Evolutionary conservation across 2,113 vertebrate species (phyloP), one percentile per base, ranked within the genome.

Genomic region (Australoheros scitulus): DNA sequence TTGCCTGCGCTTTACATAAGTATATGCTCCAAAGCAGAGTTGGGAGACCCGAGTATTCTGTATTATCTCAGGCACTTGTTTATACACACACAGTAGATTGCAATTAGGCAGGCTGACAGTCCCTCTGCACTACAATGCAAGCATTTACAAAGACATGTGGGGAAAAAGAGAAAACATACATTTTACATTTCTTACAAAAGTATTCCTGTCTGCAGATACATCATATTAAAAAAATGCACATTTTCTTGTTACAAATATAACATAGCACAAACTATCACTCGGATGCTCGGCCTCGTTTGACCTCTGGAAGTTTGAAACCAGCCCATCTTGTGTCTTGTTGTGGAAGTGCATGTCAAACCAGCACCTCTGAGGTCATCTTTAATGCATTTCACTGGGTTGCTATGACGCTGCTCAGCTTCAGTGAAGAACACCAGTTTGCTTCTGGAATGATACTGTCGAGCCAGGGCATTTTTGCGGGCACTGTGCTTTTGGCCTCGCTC

Each of bases 81-180:
- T 83, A 86, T 87, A 85, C 85, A 79, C 85, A 79, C 74, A 87
- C 65, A 76, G 64, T 43, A 89, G 86, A 89, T 79, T 85, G 86
- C 90, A 92, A 93, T 93, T 93, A 92, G 86, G 89, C 83, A 83
- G 88, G 77, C 80, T 89, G 88, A 88, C 89, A 90, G 80, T 74
- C 77, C 81, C 61, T 58, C 76, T 86, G 87, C 55, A 65, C 61
- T 75, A 87, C 68, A 90, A 89, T 77, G 63, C 81, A 83, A 84
- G 64, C 77, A 85, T 88, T 80, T 88, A 76, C 24, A 58, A 76
- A 83, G 83, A 79, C 72, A 77, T 82, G 83, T 74, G 85, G 79
- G 36, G 26, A 83, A 89, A 91, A 88, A 83, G 24, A 76, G 36
- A 87, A 89, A 81, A 64, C 60, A 76, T 32, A 84, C 32, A 87